Base-by-base conservation (phyloP, 2,113 vertebrate species). In the Oreocharis arfaki region DNA sequence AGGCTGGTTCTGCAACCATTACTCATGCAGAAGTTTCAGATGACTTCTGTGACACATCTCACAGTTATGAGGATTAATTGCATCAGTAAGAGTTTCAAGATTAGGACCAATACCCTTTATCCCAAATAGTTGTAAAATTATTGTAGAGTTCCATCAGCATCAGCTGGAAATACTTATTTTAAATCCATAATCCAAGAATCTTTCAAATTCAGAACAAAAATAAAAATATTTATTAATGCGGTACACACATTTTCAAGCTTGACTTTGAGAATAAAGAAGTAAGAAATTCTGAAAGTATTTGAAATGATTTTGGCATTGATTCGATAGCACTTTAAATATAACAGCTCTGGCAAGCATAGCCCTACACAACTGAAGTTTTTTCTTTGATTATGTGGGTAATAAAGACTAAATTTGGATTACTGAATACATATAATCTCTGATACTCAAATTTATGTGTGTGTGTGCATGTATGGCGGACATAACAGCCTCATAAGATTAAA, bases 61-160 rank as follows among this genome's bases (percentile, higher is more conserved):
- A 84, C 27, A 90, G 75, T 80, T 69, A 82, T 5, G 37, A 91
- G 70, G 78, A 95, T 94, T 93, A 96, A 88, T 80, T 37, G 16
- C 59, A 83, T 27, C 82, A 93, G 15, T 61, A 87, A 49, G 30
- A 69, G 10, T 47, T 65, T 76, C 50, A 68, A 79, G 73, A 83
- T 88, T 84, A 94, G 59, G 50, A 84, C 61, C 78, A 94, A 94
- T 70, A 77, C 39, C 5, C 24, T 88, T 89, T 77, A 88, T 68
- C 37, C 39, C 23, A 13, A 90, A 77, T 22, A 18, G n/a, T 33
- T 60, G 73, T 44, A 85, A 90, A 94, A 77, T 59, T 19, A 69
- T 59, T 65, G 42, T 42, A 52, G 19, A 79, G 28, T 67, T 89
- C 49, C 42, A 92, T 73, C 53, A 73, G 41, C 28, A 87, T 41